These are phyloP conservation scores for Amazonetta brasiliensis DNA, from an alignment of 2,797 vertebrate species.

Conservation along the genomic window DNA sequence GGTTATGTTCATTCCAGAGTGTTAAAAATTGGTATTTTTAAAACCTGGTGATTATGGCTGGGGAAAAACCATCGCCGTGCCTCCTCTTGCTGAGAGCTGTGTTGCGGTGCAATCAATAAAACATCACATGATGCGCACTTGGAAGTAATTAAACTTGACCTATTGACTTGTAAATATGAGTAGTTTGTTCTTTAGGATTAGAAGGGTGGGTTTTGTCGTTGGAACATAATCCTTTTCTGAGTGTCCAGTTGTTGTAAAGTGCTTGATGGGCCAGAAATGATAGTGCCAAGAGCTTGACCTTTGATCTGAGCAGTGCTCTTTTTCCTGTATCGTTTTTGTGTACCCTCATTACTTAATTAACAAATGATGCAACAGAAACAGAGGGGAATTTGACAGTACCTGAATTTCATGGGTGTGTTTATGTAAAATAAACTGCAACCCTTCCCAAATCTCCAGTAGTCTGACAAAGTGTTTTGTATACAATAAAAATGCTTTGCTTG, in stretches of 20 bases:
- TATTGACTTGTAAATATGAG: background rate
- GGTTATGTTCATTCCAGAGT: background rate
- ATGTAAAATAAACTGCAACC: background rate
- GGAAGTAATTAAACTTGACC: slow-evolving; percentile 35
- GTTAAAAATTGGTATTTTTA: background rate
- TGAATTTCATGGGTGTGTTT: background rate
- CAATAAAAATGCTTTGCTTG: background rate
- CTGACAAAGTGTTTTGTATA: background rate
- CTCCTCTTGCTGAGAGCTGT: background rate
- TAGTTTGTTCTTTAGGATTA: background rate
- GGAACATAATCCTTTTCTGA: background rate
- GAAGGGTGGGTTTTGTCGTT: background rate
- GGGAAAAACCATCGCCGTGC: rapidly evolving
- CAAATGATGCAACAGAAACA: background rate
- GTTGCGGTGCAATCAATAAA: background rate
- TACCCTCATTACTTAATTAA: background rate
- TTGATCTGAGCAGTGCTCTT: background rate
- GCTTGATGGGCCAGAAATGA: slow-evolving; percentile 16
- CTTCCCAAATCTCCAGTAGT: background rate
- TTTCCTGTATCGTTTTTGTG: background rate
- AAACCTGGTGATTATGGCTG: background rate
- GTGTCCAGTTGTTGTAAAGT: background rate
- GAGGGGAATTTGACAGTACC: background rate
- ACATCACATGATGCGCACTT: background rate
- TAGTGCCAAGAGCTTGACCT: background rate